Evolutionary conservation across 2,888 invertebrate genomes (phyloP).

Genomic region (Pterobdella sp.): DNA sequence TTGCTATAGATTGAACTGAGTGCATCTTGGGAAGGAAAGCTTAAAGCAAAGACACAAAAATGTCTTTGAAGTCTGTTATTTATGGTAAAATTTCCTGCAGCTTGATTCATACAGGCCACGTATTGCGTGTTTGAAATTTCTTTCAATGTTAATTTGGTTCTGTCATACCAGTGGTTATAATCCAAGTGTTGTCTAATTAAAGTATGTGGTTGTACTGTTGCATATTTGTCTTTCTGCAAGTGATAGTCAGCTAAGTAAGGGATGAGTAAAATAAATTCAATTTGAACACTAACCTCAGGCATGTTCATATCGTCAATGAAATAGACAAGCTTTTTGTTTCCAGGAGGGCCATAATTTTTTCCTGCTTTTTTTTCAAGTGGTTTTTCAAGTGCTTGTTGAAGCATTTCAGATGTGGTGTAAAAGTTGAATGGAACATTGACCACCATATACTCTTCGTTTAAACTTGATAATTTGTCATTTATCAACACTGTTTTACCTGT

Average conservation of each 20-base stretch:
- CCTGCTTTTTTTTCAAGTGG: conserved; percentile 93
- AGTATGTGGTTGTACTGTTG: conserved; percentile 92
- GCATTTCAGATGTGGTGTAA: conserved; percentile 71
- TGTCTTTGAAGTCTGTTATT: conserved; percentile 76
- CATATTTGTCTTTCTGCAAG: conserved; percentile 73
- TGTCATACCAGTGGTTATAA: conserved; percentile 92
- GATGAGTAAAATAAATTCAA: too few species aligned
- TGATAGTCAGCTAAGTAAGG: too few species aligned
- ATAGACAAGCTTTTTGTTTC: conserved; percentile 82
- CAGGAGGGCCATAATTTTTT: conserved; percentile 87
- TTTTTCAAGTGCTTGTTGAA: conserved; percentile 70
- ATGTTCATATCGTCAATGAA: conserved; percentile 97
- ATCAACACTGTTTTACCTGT: conserved; percentile 91
- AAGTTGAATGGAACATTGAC: conserved; percentile 91
- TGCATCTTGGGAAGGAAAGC: conserved; percentile 75
- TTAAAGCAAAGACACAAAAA: conserved; percentile 55
- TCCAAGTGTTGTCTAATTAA: conserved; percentile 88
- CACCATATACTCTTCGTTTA: conserved; percentile 74
- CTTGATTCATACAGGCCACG: conserved; percentile 94
- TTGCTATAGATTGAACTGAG: conserved; percentile 78
- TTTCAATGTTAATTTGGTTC: conserved; percentile 76
- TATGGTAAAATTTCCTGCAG: conserved; percentile 91
- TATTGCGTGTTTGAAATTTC: conserved; percentile 95
- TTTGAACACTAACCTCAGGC: conserved; percentile 77
- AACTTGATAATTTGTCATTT: conserved; percentile 67